These are phyloP conservation scores for Cherax destructor DNA, from an alignment of 1,140 invertebrate species.

Conservation along the genomic window DNA sequence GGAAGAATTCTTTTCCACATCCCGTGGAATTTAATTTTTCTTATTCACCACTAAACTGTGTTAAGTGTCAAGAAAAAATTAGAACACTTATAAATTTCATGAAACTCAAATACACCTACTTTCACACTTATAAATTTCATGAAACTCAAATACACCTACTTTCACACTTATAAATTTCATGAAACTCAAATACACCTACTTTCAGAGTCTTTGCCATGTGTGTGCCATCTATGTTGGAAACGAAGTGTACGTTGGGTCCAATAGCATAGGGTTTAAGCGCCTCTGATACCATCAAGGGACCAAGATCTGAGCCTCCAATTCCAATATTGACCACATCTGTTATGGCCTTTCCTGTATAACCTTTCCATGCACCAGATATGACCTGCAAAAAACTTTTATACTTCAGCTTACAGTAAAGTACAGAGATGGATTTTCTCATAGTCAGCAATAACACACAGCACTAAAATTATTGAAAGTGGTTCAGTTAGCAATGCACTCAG, in stretches of 20 bases:
- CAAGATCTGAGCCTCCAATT: conserved; percentile 99
- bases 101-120: conserved; percentile 76
- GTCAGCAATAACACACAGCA: no score
- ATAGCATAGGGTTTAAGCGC: conserved; percentile 93
- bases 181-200: conserved; percentile 76
- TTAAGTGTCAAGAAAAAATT: not conserved
- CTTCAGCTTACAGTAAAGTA: no score
- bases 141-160: conserved; percentile 76
- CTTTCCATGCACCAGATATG: conserved; percentile 85
- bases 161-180: conserved; percentile 76
- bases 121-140: conserved; percentile 83
- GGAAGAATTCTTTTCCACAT: no score
- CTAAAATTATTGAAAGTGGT: no score
- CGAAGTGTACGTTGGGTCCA: conserved; percentile 95
- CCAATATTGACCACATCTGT: conserved; percentile 99
- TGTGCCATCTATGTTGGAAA: conserved; percentile 99
- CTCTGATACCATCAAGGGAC: conserved; percentile 99
- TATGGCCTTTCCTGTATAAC: conserved; percentile 95
- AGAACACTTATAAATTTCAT: not conserved
- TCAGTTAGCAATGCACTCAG: no score
- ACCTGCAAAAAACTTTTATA: conserved; percentile 75
- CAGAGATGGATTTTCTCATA: no score
- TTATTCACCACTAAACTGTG: not conserved
- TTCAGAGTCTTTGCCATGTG: conserved; percentile 96
- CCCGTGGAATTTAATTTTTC: no score